Percentiles rank a stretch among this genome's conserved stretches.
phyloP scores from a whole-genome alignment of 2,113 vertebrate genomes.

The Albula glossodonta region DNA sequence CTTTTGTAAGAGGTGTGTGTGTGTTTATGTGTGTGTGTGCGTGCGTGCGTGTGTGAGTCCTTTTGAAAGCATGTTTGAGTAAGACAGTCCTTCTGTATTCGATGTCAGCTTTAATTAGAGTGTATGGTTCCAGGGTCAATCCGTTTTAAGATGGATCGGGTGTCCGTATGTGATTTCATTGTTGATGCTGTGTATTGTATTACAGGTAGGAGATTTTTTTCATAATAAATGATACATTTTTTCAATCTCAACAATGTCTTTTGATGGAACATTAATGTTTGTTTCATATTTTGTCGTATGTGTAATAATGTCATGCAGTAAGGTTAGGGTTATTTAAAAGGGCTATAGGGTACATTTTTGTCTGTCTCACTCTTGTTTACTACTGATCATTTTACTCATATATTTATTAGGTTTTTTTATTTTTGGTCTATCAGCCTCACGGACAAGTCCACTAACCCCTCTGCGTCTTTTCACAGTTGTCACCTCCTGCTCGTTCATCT shows the following conservation, averaged over 20 bases:
- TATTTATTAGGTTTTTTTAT: neutral
- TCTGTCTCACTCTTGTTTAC: neutral
- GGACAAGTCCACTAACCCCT: neutral
- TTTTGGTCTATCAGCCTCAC: neutral
- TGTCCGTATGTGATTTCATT: constrained; percentile 60
- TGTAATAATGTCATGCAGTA: neutral
- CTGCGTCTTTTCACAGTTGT: neutral
- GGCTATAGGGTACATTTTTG: neutral
- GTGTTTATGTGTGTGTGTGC: neutral
- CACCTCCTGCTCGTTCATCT: neutral
- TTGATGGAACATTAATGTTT: neutral
- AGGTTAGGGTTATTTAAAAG: no score
- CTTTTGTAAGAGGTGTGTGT: neutral
- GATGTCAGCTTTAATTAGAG: constrained; percentile 63
- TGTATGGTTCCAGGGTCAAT: constrained; percentile 49
- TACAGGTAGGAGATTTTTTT: constrained; percentile 2
- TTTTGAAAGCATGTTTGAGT: neutral
- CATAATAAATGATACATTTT: neutral
- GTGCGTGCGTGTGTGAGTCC: neutral
- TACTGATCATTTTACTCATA: neutral
- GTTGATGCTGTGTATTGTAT: neutral
- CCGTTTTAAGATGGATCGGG: constrained; percentile 43
- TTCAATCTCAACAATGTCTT: neutral
- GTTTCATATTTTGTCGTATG: neutral
- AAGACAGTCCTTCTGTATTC: constrained; percentile 42